phyloP scores from a whole-genome alignment of 64 coral and sea anemone genomes.

The Montipora foliosa region DNA sequence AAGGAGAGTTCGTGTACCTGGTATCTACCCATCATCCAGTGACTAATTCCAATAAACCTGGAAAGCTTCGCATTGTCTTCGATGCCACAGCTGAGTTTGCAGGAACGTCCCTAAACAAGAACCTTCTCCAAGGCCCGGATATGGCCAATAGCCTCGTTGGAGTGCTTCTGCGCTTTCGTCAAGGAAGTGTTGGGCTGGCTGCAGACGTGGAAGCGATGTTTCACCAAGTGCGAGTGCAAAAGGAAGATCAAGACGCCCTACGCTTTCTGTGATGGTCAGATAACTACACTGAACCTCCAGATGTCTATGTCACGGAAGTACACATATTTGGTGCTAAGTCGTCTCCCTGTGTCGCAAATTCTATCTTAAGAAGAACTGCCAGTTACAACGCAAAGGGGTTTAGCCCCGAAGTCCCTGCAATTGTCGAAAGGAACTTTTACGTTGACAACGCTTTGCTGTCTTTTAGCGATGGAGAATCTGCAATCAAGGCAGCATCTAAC shows the following conservation, averaged over 20 bases:
- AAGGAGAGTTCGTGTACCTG: too few species aligned
- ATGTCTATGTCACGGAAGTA: too few species aligned
- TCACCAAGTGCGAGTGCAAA: conserved; percentile 33
- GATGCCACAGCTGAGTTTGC: conserved; percentile 44
- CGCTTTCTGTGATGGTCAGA: background rate
- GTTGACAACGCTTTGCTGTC: too few species aligned
- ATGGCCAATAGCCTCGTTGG: conserved; percentile 37
- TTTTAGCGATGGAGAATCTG: background rate
- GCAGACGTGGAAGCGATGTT: conserved; percentile 65
- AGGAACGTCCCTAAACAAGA: conserved; percentile 57
- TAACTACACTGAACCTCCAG: too few species aligned
- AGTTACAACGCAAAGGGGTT: conserved; percentile 39
- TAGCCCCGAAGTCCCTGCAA: background rate
- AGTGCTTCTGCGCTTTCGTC: conserved; percentile 50
- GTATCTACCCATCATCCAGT: conserved; percentile 57
- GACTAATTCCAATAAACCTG: conserved; percentile 60
- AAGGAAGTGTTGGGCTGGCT: conserved; percentile 3
- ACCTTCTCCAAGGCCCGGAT: conserved; percentile 45
- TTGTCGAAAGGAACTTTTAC: conserved; percentile 1
- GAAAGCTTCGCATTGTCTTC: conserved; percentile 67
- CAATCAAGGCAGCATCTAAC: background rate
- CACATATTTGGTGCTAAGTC: conserved; percentile 41
- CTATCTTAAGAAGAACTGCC: conserved; percentile 50
- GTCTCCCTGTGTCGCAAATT: conserved; percentile 59
- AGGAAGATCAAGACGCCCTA: conserved; percentile 42